phyloP scores from a whole-genome alignment of 1,140 invertebrate species.

The Acromyrmex echinatior region DNA sequence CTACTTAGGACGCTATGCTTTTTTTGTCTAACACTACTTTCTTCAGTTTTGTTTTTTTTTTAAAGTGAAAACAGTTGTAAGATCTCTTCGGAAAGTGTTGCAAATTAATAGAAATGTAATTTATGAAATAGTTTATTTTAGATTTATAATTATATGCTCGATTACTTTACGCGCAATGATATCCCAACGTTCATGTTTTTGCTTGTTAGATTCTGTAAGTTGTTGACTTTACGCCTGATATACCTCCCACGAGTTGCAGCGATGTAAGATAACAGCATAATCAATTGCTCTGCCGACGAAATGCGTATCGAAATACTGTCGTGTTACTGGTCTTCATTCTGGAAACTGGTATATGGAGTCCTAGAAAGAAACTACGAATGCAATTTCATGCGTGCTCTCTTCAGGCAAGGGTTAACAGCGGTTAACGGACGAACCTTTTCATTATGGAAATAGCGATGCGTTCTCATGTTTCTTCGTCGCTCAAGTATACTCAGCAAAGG shows the following conservation, averaged over 20 bases:
- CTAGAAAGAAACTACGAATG: slow-evolving; percentile 38
- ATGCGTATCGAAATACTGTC: slow-evolving; percentile 44
- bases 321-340: slow-evolving; percentile 17
- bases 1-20: not conserved
- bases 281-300: slow-evolving; percentile 25
- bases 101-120: not conserved
- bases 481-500: slow-evolving; percentile 11
- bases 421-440: slow-evolving; percentile 50
- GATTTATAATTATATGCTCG: not conserved
- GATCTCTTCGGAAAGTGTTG: not conserved
- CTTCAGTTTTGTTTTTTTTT: not conserved
- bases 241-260: not conserved
- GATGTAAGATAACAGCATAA: slow-evolving; percentile 24
- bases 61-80: not conserved
- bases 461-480: slow-evolving; percentile 50
- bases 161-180: not conserved
- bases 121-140: not conserved
- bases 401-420: slow-evolving; percentile 52
- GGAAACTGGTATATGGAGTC: slow-evolving; percentile 33
- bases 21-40: not conserved
- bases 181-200: not conserved
- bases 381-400: slow-evolving; percentile 41
- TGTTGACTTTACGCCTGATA: slow-evolving; percentile 24
- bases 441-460: slow-evolving; percentile 52
- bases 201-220: not conserved